Conservation (phyloP, 1,140 invertebrate genomes). For the Lutraria rhynchaena region DNA sequence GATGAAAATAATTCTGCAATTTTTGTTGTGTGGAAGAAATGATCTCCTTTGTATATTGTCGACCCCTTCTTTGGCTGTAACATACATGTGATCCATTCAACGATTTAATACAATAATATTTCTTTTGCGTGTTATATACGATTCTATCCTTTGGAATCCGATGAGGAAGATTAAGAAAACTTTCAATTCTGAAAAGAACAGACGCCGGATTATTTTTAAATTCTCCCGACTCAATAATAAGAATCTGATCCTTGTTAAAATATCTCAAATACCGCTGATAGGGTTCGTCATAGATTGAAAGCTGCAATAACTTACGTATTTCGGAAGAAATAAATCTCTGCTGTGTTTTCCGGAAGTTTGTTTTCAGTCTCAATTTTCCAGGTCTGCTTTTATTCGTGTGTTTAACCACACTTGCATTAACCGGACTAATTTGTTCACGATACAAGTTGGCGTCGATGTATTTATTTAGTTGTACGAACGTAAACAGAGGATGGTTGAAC, state of each 20-base stretch:
- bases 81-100: not conserved
- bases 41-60: not conserved
- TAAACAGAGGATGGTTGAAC: too few species aligned
- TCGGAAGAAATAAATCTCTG: not conserved
- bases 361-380: not conserved
- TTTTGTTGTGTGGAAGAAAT: not conserved
- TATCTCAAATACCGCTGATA: not conserved
- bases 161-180: not conserved
- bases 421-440: too few species aligned
- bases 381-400: too few species aligned
- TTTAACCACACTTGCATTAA: too few species aligned
- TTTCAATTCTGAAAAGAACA: not conserved
- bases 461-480: too few species aligned
- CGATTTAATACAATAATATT: not conserved
- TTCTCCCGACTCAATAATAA: not conserved
- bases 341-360: not conserved
- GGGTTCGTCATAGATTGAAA: not conserved
- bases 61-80: not conserved
- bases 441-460: too few species aligned
- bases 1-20: not conserved
- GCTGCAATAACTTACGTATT: not conserved
- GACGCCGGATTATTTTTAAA: not conserved
- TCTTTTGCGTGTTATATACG: not conserved
- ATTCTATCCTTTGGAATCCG: not conserved
- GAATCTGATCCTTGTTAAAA: slow-evolving; percentile 6